These are phyloP conservation scores for Chlamydotis undulata DNA, from an alignment of 2,113 vertebrate species.

Conservation along the genomic window DNA sequence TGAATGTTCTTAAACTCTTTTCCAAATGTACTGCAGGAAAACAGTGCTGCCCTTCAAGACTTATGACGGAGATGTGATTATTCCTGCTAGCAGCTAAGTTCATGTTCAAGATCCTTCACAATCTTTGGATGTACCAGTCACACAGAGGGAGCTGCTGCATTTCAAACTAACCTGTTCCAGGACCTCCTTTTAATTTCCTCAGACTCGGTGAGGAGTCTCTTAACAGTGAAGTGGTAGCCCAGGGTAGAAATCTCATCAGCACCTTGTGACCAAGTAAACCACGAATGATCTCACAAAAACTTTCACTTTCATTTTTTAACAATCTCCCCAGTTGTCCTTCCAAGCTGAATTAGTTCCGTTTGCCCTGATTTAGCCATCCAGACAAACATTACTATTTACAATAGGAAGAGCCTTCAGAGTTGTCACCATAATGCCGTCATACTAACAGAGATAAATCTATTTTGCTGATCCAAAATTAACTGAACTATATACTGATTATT, in stretches of 20 bases:
- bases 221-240: background rate
- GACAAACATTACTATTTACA: conserved; percentile 3
- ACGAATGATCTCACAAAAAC: background rate
- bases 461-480: background rate
- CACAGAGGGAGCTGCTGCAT: background rate
- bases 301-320: background rate
- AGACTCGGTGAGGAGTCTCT: background rate
- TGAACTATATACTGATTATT: background rate
- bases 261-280: background rate
- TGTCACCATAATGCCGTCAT: background rate
- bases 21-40: background rate
- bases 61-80: background rate
- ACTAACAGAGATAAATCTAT: conserved; percentile 1
- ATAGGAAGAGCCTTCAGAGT: background rate
- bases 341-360: background rate
- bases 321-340: background rate
- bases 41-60: background rate
- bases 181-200: background rate
- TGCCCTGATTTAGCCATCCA: background rate
- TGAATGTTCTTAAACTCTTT: background rate
- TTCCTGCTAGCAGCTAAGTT: background rate
- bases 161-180: background rate
- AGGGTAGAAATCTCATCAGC: background rate
- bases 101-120: background rate
- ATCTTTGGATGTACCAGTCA: background rate